These are phyloP conservation scores for Chaenogobius annularis DNA, from an alignment of 2,113 vertebrate genomes.

Conservation along the genomic window DNA sequence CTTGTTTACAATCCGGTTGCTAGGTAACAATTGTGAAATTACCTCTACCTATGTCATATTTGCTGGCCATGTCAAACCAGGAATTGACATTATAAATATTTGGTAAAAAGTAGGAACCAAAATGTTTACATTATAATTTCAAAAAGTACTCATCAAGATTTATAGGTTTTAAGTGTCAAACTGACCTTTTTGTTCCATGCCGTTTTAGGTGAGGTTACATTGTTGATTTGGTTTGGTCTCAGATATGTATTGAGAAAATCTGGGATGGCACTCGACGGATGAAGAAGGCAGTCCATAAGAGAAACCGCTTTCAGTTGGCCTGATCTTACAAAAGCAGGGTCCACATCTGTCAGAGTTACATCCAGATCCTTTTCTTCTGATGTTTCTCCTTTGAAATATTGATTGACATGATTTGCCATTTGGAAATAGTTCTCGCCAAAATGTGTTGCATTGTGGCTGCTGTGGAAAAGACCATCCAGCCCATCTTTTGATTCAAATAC, in stretches of 20 bases:
- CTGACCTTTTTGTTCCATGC: slow-evolving; percentile 57
- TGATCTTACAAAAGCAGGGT: background rate
- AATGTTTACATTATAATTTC: too few relatives aligned
- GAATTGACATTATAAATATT: too few relatives aligned
- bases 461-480: slow-evolving; percentile 63
- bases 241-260: slow-evolving; percentile 50
- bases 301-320: slow-evolving; percentile 31
- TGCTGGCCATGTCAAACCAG: too few relatives aligned
- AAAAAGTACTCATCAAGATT: too few relatives aligned
- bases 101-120: too few relatives aligned
- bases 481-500: slow-evolving; percentile 13
- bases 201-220: background rate
- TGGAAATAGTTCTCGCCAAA: slow-evolving; percentile 69
- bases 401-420: slow-evolving; percentile 67
- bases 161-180: background rate
- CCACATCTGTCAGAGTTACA: slow-evolving; percentile 14
- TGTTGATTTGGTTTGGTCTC: slow-evolving; percentile 14
- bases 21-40: too few relatives aligned
- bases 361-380: slow-evolving; percentile 23
- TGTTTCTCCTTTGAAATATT: slow-evolving; percentile 63
- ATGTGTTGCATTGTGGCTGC: slow-evolving; percentile 51
- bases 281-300: slow-evolving; percentile 58
- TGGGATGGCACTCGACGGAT: slow-evolving; percentile 56
- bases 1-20: too few relatives aligned
- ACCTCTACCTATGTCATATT: too few relatives aligned